phyloP scores from a whole-genome alignment of 2,888 invertebrate genomes.

The Pachycephus smyrnensis region DNA sequence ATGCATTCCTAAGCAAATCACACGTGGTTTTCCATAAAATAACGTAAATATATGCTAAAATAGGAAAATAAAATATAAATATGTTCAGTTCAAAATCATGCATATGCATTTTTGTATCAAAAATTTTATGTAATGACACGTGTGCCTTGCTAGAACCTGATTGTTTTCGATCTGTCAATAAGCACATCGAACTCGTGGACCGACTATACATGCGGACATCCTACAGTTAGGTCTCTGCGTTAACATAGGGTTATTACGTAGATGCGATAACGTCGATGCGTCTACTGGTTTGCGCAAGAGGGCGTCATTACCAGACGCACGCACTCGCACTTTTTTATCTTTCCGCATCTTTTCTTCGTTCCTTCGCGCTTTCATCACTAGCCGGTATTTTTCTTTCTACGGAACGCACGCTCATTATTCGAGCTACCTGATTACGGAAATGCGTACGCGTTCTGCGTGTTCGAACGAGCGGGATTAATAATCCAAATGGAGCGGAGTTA shows the following conservation, averaged over 20 bases:
- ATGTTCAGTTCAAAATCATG: too few species aligned
- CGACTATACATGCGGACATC: too few species aligned
- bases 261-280: neutral
- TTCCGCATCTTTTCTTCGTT: neutral
- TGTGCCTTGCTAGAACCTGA: too few species aligned
- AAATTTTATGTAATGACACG: too few species aligned
- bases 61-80: too few species aligned
- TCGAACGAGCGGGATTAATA: slow-evolving; percentile 33
- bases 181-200: too few species aligned
- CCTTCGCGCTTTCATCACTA: neutral
- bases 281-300: neutral
- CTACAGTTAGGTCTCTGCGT: neutral
- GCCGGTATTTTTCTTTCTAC: neutral
- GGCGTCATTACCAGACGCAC: neutral
- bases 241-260: neutral
- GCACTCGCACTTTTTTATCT: neutral
- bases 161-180: too few species aligned
- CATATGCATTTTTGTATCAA: too few species aligned
- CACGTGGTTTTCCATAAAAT: too few species aligned
- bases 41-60: too few species aligned
- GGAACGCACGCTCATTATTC: neutral
- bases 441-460: slow-evolving; percentile 2
- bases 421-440: slow-evolving; percentile 23
- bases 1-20: too few species aligned
- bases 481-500: slow-evolving; percentile 36